Conservation (phyloP, 1,140 invertebrate species). For the Ridgeia piscesae region DNA sequence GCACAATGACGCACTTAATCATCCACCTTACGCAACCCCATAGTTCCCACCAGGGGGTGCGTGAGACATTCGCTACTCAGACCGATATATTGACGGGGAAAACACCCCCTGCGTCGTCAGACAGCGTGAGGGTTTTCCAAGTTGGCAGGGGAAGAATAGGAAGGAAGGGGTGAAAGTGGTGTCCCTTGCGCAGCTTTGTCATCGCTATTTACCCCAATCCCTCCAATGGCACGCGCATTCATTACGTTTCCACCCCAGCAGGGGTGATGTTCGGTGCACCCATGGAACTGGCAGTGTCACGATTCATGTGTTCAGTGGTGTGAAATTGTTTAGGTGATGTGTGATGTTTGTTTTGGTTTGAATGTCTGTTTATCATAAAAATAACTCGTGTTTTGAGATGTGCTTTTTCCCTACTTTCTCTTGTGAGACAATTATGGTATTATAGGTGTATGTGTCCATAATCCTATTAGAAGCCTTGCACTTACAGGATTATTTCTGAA, state of each 20-base stretch:
- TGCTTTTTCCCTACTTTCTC: not conserved
- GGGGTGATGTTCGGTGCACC: not conserved
- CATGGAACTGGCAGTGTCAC: not conserved
- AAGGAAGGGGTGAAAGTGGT: not conserved
- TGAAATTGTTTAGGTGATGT: not conserved
- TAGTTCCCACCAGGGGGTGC: not conserved
- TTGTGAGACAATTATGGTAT: not conserved
- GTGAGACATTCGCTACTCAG: not conserved
- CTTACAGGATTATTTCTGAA: not conserved
- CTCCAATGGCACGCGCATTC: not conserved
- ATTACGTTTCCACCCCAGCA: not conserved
- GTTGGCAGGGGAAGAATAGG: not conserved
- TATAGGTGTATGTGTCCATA: not conserved
- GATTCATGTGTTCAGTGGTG: not conserved
- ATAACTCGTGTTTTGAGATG: not conserved
- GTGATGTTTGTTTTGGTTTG: not conserved
- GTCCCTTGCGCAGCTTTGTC: not conserved
- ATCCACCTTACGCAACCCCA: slow-evolving; percentile 3
- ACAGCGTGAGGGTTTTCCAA: not conserved
- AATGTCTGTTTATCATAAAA: not conserved
- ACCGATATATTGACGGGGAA: not conserved
- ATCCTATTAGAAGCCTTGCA: not conserved
- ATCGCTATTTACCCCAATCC: not conserved
- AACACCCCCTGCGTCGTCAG: not conserved
- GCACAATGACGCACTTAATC: not conserved